Percentiles rank a stretch among this genome's conserved stretches.
These are phyloP conservation scores for Argyresthia goedartella DNA, from an alignment of 2,888 invertebrate species.

Conservation along the genomic window DNA sequence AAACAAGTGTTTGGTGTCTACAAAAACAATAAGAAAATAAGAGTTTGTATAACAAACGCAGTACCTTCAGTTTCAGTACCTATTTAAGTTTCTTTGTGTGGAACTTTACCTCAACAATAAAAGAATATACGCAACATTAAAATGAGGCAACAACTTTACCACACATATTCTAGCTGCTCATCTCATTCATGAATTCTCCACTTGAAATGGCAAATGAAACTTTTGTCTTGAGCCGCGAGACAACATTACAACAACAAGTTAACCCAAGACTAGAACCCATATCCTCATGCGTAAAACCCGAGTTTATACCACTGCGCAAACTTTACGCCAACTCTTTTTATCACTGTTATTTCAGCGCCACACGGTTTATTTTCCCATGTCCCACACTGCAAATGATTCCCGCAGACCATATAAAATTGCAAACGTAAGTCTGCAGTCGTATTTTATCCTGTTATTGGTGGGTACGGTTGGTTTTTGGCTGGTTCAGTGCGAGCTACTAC, in stretches of 20 bases:
- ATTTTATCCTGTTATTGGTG: neutral
- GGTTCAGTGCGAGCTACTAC: neutral
- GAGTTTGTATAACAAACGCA: too few relatives aligned
- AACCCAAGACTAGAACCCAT: slow-evolving; percentile 5
- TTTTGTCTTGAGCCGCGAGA: neutral
- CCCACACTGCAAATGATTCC: neutral
- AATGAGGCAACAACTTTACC: neutral
- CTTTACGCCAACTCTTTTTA: neutral
- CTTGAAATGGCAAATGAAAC: neutral
- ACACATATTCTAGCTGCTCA: neutral
- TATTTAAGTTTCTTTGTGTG: too few relatives aligned
- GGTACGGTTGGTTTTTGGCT: neutral
- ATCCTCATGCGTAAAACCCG: slow-evolving; percentile 4
- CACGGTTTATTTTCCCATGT: neutral
- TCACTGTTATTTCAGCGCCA: neutral
- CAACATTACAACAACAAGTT: slow-evolving; percentile 12
- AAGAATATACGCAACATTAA: neutral
- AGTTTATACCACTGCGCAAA: neutral
- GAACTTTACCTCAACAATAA: too few relatives aligned
- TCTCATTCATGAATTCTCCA: neutral
- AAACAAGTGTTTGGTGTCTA: too few relatives aligned
- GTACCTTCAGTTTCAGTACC: too few relatives aligned
- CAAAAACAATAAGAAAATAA: too few relatives aligned
- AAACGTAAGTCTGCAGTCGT: neutral
- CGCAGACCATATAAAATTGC: neutral